These are phyloP conservation scores for Leptinotarsa undecemlineata DNA, from an alignment of 1,140 invertebrate species.

Conservation along the genomic window DNA sequence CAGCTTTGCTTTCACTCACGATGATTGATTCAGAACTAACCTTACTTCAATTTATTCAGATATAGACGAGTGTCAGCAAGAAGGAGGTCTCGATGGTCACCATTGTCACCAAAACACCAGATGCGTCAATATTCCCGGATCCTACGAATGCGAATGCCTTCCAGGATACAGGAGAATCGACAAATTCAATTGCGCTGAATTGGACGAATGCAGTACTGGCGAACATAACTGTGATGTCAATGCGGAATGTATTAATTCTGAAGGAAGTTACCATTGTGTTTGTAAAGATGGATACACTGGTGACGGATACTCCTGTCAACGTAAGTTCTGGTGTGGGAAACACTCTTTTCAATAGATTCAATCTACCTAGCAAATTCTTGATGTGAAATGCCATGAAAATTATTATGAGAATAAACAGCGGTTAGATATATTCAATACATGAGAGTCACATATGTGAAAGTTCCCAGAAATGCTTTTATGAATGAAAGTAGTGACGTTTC, in stretches of 20 bases:
- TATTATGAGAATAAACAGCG: too few relatives aligned
- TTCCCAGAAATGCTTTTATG: too few relatives aligned
- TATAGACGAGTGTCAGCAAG: slow-evolving; percentile 78
- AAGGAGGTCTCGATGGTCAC: slow-evolving; percentile 75
- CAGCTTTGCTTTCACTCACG: too few relatives aligned
- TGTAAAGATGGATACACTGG: slow-evolving; percentile 82
- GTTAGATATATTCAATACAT: too few relatives aligned
- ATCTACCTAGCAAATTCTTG: too few relatives aligned
- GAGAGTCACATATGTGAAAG: too few relatives aligned
- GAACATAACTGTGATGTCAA: slow-evolving; percentile 75
- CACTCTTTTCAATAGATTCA: too few relatives aligned
- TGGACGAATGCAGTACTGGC: slow-evolving; percentile 75
- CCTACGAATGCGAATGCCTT: slow-evolving; percentile 81
- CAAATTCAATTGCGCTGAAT: slow-evolving; percentile 79
- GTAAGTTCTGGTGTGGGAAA: slow-evolving; percentile 61
- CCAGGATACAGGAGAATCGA: slow-evolving; percentile 77
- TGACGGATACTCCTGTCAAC: slow-evolving; percentile 79
- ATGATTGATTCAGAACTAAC: background rate
- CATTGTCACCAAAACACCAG: slow-evolving; percentile 79
- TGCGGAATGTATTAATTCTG: slow-evolving; percentile 83
- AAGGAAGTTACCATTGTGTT: slow-evolving; percentile 81
- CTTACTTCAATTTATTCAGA: slow-evolving; percentile 59
- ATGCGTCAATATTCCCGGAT: slow-evolving; percentile 79
- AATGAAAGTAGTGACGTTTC: too few relatives aligned
- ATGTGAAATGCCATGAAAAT: too few relatives aligned